phyloP scores from a whole-genome alignment of 2,113 vertebrate genomes.

The Tragelaphus scriptus region DNA sequence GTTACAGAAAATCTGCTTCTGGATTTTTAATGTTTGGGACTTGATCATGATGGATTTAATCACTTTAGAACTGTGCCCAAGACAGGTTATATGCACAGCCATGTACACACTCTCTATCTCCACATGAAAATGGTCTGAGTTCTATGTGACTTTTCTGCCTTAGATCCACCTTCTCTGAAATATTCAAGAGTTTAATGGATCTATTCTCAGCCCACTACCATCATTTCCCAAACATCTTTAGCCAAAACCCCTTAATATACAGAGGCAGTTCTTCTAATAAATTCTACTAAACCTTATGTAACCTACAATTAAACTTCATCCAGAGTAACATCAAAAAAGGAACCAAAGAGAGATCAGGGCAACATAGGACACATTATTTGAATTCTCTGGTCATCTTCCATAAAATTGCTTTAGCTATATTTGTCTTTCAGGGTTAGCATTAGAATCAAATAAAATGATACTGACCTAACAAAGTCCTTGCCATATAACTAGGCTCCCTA shows the following conservation, averaged over 20 bases:
- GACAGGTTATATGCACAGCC: background rate
- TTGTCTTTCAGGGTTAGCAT: background rate
- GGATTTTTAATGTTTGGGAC: background rate
- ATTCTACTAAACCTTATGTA: background rate
- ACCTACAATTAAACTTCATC: background rate
- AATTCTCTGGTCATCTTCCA: background rate
- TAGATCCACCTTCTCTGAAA: background rate
- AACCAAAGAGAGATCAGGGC: background rate
- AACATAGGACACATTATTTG: background rate
- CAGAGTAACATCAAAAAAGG: background rate
- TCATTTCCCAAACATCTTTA: background rate
- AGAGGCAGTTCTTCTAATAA: background rate
- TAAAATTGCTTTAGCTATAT: background rate
- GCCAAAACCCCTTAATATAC: background rate
- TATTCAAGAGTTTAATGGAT: background rate
- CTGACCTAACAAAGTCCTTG: background rate
- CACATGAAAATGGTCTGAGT: background rate
- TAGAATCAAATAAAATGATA: background rate
- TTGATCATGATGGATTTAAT: background rate
- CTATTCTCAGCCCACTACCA: background rate
- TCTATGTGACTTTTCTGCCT: background rate
- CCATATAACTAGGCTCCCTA: background rate
- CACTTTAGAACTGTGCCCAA: background rate
- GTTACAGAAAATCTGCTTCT: background rate
- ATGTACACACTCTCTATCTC: background rate